Evolutionary conservation across 1,140 invertebrate genomes (phyloP), one percentile per base, ranked within the genome.

Genomic region (Pachyrhynchus sulphureomaculatus): DNA sequence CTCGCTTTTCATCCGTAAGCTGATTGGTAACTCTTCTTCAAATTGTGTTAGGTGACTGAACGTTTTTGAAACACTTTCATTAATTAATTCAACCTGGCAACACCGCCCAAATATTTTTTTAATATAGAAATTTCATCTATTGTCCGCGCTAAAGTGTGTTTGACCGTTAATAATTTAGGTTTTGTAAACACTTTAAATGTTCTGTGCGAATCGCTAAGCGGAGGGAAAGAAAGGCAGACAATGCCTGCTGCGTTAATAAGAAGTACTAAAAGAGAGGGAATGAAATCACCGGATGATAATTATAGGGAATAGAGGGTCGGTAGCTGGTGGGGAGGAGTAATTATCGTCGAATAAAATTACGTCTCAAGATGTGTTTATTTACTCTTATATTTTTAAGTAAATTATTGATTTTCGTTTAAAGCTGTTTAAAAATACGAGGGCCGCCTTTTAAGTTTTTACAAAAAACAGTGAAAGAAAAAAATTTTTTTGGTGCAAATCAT

Each of bases 131-230:
- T 62, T 57, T 20, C 17, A 58, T 64, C 48, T 56, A 66, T 69
- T 67, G 63, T 69, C 42, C 23, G 21, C 23, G 42, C 23, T 63
- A 65, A 65, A 69, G 69, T 68, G 64, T 65, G 69, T 69, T 71
- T 69, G 69, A 55, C 69, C 69, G 68, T 71, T 69, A 71, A 69
- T 71, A 71, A 71, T 71, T 67, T 64, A 68, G 65, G 65, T 71
- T 71, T 69, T 68, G 69, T 71, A 71, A 71, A 71, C 69, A 71
- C 64, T 66, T 68, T 68, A 68, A 71, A 69, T 63, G 63, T 67
- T 65, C 62, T 64, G 57, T 66, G 47, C 42, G 55, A 32, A 53
- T 57, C 32, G 45, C 45, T 41, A 32, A 44, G 39, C 39, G 48
- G 37, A 44, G 39, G 45, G 48, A 44, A 34, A 52, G 41, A 54